Evolutionary conservation across 2,797 vertebrate genomes (phyloP), one percentile per base, ranked within the genome.

Genomic region (Mionectes olivaceus): DNA sequence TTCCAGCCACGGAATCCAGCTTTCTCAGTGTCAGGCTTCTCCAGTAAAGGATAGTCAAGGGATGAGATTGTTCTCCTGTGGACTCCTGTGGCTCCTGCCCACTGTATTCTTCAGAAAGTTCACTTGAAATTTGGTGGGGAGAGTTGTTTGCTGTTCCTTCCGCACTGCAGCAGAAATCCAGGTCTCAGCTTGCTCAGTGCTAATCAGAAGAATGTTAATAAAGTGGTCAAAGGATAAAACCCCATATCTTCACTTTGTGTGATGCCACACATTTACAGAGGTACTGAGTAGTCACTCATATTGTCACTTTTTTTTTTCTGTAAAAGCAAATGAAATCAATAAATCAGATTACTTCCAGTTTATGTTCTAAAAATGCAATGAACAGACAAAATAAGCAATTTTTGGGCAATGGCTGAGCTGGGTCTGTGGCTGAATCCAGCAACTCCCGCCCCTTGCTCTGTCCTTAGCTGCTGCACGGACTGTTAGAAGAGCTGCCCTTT

Each of bases 201-300:
- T 60, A 30, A 39, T 50, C 43, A 55, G 12, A 37, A 55, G 7
- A 32, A 67, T 21, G 19, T 67, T 67, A 84, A 78, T n/a, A 44
- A 71, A 82, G 18, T 18, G 10, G 37, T 91, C 16, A 74, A 59
- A 46, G 6, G 13, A 50, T 64, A 89, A 35, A 19, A 33, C 10
- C 35, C 10, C 11, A 24, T 21, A 17, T 19, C 17, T 50, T 86
- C 33, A 30, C 37, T 52, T 67, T 25, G 16, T 35, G 12, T 75
- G 37, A 65, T 50, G 39, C 19, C 35, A 61, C 33, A 21, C 1
- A 5, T 74, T 68, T 83, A 52, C 37, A 77, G 57, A 88, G 16
- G 23, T 67, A 77, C 27, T 0, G 1, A 55, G 10, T 11, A 68
- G 32, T 46, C 21, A 53, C 9, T 69, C 0, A 0, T 63, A 16